Percentiles rank a stretch among this genome's conserved stretches.
Conservation (phyloP, 2,113 vertebrate species). For the Delphinapterus leucas region DNA sequence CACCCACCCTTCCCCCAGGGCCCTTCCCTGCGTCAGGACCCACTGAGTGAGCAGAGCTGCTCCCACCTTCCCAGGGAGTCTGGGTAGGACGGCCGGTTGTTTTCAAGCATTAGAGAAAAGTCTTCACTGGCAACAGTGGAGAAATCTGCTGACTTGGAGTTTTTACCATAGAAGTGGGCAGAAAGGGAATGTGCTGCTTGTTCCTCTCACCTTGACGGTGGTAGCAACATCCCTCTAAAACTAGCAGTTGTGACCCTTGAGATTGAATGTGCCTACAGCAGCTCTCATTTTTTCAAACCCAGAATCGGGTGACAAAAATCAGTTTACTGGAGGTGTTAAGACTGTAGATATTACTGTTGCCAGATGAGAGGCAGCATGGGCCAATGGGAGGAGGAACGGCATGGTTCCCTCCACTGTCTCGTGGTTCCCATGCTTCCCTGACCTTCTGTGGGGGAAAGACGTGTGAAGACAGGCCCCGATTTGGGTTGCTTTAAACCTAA, state of each 20-base stretch:
- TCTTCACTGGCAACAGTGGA: not conserved
- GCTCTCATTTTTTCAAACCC: not conserved
- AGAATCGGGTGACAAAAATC: not conserved
- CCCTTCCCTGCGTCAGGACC: no score
- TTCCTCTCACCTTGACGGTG: not conserved
- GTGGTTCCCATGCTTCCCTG: fast-evolving
- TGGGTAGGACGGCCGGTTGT: not conserved
- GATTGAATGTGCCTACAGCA: not conserved
- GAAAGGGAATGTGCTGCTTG: constrained; percentile 5
- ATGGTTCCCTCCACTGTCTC: not conserved
- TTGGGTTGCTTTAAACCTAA: not conserved
- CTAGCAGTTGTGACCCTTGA: not conserved
- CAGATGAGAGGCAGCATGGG: no score
- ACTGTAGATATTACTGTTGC: not conserved
- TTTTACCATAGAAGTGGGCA: not conserved
- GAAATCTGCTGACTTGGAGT: not conserved
- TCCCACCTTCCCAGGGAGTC: not conserved
- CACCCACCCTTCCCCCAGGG: fast-evolving
- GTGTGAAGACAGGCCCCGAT: not conserved
- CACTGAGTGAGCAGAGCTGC: not conserved
- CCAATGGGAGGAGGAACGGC: not conserved
- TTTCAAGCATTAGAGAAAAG: not conserved
- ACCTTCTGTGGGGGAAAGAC: not conserved
- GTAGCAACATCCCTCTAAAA: constrained; percentile 3
- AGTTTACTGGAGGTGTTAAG: not conserved